phyloP scores from a whole-genome alignment of 2,888 invertebrate species.

The Prosopocoilus inquinatus region DNA sequence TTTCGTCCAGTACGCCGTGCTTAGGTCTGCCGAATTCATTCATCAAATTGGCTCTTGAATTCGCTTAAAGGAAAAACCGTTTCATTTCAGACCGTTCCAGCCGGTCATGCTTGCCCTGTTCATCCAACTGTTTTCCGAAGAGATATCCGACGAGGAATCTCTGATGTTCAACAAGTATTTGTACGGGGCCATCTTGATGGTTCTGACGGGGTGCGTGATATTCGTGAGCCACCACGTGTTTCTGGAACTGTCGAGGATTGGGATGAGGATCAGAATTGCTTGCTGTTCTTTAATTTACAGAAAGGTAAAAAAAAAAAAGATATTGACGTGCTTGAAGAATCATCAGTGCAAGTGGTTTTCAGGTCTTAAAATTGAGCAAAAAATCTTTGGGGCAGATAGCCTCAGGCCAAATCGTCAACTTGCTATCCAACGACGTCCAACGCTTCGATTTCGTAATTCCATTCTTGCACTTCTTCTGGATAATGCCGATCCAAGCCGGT shows the following conservation, averaged over 20 bases:
- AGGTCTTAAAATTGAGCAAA: slow-evolving; percentile 64
- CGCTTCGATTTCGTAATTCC: slow-evolving; percentile 72
- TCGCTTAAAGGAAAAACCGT: too few species aligned
- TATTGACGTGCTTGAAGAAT: too few species aligned
- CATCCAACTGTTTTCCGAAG: slow-evolving; percentile 18
- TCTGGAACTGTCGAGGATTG: slow-evolving; percentile 61
- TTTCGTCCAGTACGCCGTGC: slow-evolving; percentile 57
- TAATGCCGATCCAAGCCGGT: slow-evolving; percentile 72
- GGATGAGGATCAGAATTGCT: slow-evolving; percentile 76
- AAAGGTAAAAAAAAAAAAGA: slow-evolving; percentile 56
- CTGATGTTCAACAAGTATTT: background rate
- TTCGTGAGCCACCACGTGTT: slow-evolving; percentile 64
- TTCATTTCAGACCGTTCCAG: slow-evolving; percentile 19
- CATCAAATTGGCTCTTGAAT: background rate
- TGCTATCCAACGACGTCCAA: slow-evolving; percentile 82
- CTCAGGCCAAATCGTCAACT: slow-evolving; percentile 77
- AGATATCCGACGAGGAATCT: background rate
- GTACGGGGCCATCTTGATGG: slow-evolving; percentile 56
- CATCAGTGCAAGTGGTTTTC: slow-evolving; percentile 14
- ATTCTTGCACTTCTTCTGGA: slow-evolving; percentile 75
- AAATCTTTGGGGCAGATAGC: slow-evolving; percentile 77
- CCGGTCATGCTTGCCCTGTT: slow-evolving; percentile 22
- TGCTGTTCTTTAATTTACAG: slow-evolving; percentile 76
- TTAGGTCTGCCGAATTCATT: slow-evolving; percentile 56
- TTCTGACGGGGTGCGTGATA: slow-evolving; percentile 63